These are phyloP conservation scores for Siniperca knerii DNA, from an alignment of 2,113 vertebrate genomes.

Conservation along the genomic window DNA sequence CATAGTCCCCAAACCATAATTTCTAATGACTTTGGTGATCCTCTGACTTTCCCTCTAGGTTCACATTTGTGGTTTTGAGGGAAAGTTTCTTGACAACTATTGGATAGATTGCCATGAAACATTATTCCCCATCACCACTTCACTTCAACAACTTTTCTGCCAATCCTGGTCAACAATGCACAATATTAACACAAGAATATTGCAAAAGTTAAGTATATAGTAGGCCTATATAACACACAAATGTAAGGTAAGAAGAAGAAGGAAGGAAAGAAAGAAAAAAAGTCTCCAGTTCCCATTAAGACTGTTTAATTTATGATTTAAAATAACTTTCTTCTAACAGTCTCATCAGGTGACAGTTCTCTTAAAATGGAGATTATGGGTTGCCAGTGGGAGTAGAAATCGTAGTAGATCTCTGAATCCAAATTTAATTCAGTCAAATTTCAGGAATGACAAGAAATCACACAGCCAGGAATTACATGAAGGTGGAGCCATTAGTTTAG, in stretches of 20 bases:
- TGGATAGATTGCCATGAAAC: background rate
- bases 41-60: too few species aligned
- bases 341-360: background rate
- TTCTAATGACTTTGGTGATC: background rate
- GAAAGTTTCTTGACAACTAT: too few species aligned
- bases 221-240: background rate
- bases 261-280: background rate
- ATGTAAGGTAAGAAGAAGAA: background rate
- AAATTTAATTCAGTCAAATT: slow-evolving; percentile 7
- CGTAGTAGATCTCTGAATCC: background rate
- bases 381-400: slow-evolving; percentile 26
- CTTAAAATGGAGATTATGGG: slow-evolving; percentile 12
- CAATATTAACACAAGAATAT: too few species aligned
- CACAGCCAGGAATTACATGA: background rate
- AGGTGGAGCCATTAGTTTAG: background rate
- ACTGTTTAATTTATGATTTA: slow-evolving; percentile 8
- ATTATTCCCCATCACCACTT: too few species aligned
- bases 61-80: too few species aligned
- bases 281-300: background rate
- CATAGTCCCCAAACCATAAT: background rate
- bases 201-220: too few species aligned
- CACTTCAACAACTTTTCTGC: too few species aligned
- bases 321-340: background rate
- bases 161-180: too few species aligned
- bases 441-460: background rate